Evolutionary conservation across 2,888 invertebrate species (phyloP), one percentile per base, ranked within the genome.

Genomic region (Eristalis tenax): DNA sequence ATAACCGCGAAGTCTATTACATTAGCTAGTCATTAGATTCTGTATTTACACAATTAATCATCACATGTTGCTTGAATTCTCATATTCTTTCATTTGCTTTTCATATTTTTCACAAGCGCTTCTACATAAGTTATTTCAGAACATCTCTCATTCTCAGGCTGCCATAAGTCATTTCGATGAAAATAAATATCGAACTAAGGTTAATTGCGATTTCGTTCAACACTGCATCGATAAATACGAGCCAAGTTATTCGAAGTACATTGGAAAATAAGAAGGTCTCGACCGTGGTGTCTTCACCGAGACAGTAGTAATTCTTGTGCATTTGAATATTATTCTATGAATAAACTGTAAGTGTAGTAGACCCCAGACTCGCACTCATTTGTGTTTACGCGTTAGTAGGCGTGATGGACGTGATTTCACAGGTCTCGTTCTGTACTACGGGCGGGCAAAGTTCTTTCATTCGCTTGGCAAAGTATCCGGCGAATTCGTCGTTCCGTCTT

Each of bases 351-450:
- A 70, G 18, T 69, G 26, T 59, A 65, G 65, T 4, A 73, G 11
- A 73, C 8, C 35, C 43, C 65, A 6, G 26, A 66, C 40, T 23
- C 64, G 57, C 40, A 35, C 76, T 83, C 28, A 63, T 73, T 83
- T 63, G n/a, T 23, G 23, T 38, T 32, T 15, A 56, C 40, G 26
- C 18, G 18, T 38, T 3, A 43, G 71, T 8, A 22, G 28, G 28
- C 1, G 15, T 23, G 95, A 95, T 86, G 93, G 94, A 87, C 91
- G 93, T 65, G 96, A 96, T 93, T 93, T 95, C 90, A 94, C 95
- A 92, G 95, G 96, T 89, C 94, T 96, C 90, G 94, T 98, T 89
- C 95, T 96, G 91, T 98, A 98, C 94, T 96, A 96, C 93, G 96
- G 97, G 90, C 94, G 97, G 75, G 96, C 96, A 91, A 96, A 95